These are phyloP conservation scores for Apodemus sylvaticus DNA, from an alignment of 2,113 vertebrate species.

Conservation along the genomic window DNA sequence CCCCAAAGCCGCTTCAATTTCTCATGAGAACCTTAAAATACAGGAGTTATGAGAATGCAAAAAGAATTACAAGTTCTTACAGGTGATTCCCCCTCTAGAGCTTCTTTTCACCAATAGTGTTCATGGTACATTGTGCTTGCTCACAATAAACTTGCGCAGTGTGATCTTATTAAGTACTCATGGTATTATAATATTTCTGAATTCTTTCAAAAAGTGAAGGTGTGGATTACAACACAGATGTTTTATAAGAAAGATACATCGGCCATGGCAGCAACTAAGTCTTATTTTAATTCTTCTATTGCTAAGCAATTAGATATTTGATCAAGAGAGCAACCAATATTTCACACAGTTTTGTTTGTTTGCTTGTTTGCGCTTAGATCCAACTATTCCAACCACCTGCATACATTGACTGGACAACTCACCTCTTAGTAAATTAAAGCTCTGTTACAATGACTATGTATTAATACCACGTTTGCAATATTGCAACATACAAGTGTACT, in stretches of 20 bases:
- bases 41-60: neutral
- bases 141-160: conserved; percentile 44
- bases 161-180: conserved; percentile 18
- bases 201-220: neutral
- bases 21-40: conserved; percentile 39
- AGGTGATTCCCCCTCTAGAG: neutral
- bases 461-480: neutral
- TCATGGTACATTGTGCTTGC: neutral
- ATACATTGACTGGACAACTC: neutral
- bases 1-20: conserved; percentile 18
- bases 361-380: neutral
- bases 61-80: neutral
- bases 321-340: neutral
- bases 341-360: neutral
- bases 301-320: neutral
- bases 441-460: neutral
- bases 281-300: conserved; percentile 28
- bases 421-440: neutral
- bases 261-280: conserved; percentile 9
- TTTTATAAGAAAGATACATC: conserved; percentile 27
- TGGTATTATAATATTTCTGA: neutral
- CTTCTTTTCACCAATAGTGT: neutral
- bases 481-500: neutral
- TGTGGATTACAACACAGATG: neutral
- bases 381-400: neutral